Evolutionary conservation across 2,888 invertebrate genomes (phyloP).

Genomic region (Andrena fulva): DNA sequence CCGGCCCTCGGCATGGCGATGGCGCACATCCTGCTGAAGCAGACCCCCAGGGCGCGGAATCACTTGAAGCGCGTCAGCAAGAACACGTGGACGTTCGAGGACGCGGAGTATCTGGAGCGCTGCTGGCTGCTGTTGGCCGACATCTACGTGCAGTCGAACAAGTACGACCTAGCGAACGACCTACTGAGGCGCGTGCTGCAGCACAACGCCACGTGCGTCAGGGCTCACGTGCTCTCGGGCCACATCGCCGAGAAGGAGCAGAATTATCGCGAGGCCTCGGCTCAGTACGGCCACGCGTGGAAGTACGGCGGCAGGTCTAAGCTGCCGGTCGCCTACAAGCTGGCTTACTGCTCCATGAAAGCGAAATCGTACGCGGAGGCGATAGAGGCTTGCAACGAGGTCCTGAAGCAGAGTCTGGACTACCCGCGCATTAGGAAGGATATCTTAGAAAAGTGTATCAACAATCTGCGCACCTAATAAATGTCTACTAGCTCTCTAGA

Average conservation of each 20-base stretch:
- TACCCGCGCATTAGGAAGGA: slow-evolving; percentile 97
- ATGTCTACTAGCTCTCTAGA: neutral
- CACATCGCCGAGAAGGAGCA: slow-evolving; percentile 96
- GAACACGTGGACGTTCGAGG: slow-evolving; percentile 96
- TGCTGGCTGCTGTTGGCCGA: slow-evolving; percentile 98
- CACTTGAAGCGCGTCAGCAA: slow-evolving; percentile 95
- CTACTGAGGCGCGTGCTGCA: slow-evolving; percentile 91
- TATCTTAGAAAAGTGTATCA: slow-evolving; percentile 95
- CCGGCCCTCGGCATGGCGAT: slow-evolving; percentile 94
- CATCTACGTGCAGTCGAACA: slow-evolving; percentile 92
- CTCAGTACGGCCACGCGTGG: slow-evolving; percentile 95
- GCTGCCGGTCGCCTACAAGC: slow-evolving; percentile 95
- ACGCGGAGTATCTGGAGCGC: slow-evolving; percentile 97
- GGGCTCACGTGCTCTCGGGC: slow-evolving; percentile 94
- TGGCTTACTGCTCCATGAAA: slow-evolving; percentile 96
- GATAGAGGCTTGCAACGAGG: slow-evolving; percentile 95
- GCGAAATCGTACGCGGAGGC: slow-evolving; percentile 95
- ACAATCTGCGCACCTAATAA: slow-evolving; percentile 89
- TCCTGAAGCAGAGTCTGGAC: slow-evolving; percentile 92
- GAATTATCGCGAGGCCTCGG: slow-evolving; percentile 93
- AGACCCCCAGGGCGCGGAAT: slow-evolving; percentile 95
- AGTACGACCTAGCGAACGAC: slow-evolving; percentile 94
- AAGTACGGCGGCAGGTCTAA: slow-evolving; percentile 92
- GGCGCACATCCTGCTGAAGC: slow-evolving; percentile 95
- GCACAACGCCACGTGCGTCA: slow-evolving; percentile 94